Percentiles rank a stretch among this genome's conserved stretches.
Conservation (phyloP, 2,888 invertebrate genomes). For the Nebria salina region DNA sequence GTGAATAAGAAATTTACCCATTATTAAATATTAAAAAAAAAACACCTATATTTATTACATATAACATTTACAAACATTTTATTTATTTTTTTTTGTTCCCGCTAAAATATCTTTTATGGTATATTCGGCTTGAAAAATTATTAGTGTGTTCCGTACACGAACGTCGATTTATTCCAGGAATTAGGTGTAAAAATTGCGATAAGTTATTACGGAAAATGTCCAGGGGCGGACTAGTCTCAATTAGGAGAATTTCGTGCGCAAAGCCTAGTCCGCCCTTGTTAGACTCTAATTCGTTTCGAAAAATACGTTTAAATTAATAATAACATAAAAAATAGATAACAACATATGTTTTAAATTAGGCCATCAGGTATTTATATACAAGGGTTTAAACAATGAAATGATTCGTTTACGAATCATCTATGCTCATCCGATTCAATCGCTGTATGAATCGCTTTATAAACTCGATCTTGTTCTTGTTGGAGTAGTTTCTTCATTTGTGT, state of each 20-base stretch:
- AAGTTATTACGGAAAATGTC: too few species aligned
- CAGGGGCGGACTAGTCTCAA: too few species aligned
- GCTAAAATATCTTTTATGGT: not conserved
- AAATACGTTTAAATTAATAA: too few species aligned
- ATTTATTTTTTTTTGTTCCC: not conserved
- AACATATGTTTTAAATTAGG: too few species aligned
- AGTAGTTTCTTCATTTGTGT: constrained; percentile 69
- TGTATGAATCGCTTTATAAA: constrained; percentile 64
- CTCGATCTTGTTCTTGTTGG: constrained; percentile 63
- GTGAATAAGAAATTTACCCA: not conserved
- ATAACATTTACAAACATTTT: not conserved
- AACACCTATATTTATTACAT: not conserved
- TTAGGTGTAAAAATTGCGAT: too few species aligned
- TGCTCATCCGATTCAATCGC: constrained; percentile 49
- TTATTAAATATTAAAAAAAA: not conserved
- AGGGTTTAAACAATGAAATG: too few species aligned
- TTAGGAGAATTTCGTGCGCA: too few species aligned
- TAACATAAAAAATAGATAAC: too few species aligned
- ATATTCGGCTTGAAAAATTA: not conserved
- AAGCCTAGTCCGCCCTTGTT: too few species aligned
- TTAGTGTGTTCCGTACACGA: not conserved
- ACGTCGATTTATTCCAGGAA: too few species aligned
- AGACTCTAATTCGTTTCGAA: too few species aligned
- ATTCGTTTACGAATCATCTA: constrained; percentile 14
- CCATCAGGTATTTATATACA: too few species aligned